A percentile compares a stretch with the other conserved stretches of the same genome.
phyloP scores from a whole-genome alignment of 2,113 vertebrate species.

The Atractosteus spatula region DNA sequence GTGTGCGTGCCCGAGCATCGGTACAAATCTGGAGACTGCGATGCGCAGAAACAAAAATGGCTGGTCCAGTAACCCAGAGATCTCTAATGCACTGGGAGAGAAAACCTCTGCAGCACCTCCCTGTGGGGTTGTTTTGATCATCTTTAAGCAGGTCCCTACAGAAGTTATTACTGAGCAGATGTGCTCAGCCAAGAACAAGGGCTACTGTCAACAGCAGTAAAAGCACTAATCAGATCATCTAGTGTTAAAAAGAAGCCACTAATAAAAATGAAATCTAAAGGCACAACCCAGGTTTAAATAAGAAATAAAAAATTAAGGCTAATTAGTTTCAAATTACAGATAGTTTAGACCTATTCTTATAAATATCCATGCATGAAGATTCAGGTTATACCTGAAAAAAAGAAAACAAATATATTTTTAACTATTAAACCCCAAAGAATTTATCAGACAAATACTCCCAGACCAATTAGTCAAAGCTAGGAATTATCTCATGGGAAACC shows the following conservation, averaged over 20 bases:
- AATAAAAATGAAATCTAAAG: background rate
- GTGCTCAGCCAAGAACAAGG: background rate
- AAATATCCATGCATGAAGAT: too few relatives aligned
- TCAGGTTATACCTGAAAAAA: background rate
- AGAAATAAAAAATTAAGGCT: too few relatives aligned
- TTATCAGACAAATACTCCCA: constrained; percentile 67
- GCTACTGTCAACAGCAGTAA: constrained; percentile 1
- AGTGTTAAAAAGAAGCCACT: background rate
- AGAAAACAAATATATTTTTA: constrained; percentile 16
- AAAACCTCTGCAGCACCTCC: background rate
- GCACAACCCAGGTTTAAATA: background rate
- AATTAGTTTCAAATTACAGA: too few relatives aligned
- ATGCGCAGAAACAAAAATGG: background rate
- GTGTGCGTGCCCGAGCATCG: background rate
- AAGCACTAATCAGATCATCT: background rate
- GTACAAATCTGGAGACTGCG: background rate
- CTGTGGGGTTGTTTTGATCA: background rate
- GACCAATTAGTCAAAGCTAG: constrained; percentile 60
- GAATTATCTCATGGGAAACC: constrained; percentile 55
- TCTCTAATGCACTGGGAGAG: background rate
- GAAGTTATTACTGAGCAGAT: background rate
- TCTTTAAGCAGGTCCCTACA: background rate
- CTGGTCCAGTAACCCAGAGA: background rate
- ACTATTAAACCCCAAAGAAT: constrained; percentile 46
- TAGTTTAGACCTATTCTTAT: too few relatives aligned